Evolutionary conservation across 2,113 vertebrate genomes (phyloP).

Genomic region (Nesoenas mayeri): DNA sequence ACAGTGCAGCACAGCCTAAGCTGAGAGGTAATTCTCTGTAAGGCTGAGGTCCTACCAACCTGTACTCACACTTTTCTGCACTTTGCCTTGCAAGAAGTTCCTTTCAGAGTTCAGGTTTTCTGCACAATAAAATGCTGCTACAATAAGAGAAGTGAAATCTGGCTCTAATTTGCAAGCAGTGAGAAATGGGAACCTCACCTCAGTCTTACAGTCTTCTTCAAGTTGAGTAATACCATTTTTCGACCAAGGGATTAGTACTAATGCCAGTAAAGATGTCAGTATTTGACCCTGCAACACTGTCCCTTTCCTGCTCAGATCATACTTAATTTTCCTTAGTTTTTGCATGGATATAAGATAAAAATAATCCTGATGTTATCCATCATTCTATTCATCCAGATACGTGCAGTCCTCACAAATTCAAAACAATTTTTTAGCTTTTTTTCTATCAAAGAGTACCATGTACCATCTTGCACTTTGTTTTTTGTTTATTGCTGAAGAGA

Average conservation of each 20-base stretch:
- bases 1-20: not conserved
- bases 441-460: not conserved
- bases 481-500: slow-evolving; percentile 16
- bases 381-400: not conserved
- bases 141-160: not conserved
- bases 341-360: not conserved
- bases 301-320: not conserved
- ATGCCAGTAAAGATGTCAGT: not conserved
- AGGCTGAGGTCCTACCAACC: not conserved
- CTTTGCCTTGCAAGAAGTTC: not conserved
- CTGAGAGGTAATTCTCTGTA: not conserved
- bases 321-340: not conserved
- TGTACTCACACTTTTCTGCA: not conserved
- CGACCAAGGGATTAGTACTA: not conserved
- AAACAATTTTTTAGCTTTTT: not conserved
- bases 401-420: not conserved
- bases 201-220: not conserved
- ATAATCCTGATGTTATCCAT: not conserved
- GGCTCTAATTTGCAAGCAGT: not conserved
- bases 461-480: not conserved
- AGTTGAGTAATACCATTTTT: not conserved
- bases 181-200: not conserved
- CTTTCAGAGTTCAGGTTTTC: not conserved
- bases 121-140: not conserved
- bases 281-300: not conserved